These are phyloP conservation scores for Beroe forskalii DNA, from an alignment of 37 sponge, comb jelly and placozoan genomes.

Conservation along the genomic window DNA sequence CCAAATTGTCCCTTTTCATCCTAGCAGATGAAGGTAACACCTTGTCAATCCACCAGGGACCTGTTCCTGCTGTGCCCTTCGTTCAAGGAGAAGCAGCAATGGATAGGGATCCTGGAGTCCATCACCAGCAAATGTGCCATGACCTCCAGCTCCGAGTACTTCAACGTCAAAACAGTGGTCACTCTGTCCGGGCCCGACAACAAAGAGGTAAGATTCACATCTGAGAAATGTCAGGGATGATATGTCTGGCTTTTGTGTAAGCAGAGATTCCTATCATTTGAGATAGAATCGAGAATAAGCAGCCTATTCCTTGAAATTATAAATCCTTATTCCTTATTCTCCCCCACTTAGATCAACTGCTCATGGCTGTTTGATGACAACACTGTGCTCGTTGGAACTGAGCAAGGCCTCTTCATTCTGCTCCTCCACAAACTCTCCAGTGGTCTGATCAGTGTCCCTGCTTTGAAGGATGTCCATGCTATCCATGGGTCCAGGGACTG, in stretches of 20 bases:
- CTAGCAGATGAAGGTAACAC: not conserved
- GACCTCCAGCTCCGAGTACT: constrained; percentile 18
- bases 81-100: constrained; percentile 23
- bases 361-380: constrained; percentile 46
- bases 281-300: too few species aligned
- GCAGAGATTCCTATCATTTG: too few species aligned
- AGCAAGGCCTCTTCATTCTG: constrained; percentile 8
- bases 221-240: too few species aligned
- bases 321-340: too few species aligned
- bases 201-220: constrained; percentile 35
- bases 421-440: constrained; percentile 21
- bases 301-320: too few species aligned
- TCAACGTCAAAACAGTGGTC: constrained; percentile 16
- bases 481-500: constrained; percentile 40
- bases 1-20: too few species aligned
- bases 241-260: too few species aligned
- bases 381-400: constrained; percentile 27
- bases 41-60: not conserved
- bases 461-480: not conserved
- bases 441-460: not conserved
- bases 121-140: constrained; percentile 20
- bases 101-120: constrained; percentile 26
- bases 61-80: constrained; percentile 51
- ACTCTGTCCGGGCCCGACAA: constrained; percentile 36
- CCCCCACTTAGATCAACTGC: not conserved